phyloP scores from a whole-genome alignment of 2,797 vertebrate species.

The Sebastolobus alascanus region DNA sequence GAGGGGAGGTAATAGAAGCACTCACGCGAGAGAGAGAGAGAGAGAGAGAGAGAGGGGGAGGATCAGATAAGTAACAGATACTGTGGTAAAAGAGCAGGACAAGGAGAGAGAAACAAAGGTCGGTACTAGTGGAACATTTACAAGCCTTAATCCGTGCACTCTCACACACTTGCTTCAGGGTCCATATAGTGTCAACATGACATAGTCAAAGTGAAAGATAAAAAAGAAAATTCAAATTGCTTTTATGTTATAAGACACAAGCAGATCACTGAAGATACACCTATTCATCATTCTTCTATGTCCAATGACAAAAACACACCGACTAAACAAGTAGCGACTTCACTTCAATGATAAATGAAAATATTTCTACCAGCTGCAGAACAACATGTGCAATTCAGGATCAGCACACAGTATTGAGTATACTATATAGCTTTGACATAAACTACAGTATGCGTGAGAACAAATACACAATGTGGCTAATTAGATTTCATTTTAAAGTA shows the following conservation, averaged over 20 bases:
- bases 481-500: neutral
- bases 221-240: neutral
- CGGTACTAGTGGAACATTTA: constrained; percentile 73
- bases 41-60: neutral
- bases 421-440: neutral
- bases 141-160: constrained; percentile 39
- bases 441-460: neutral
- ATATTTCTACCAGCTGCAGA: neutral
- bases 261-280: neutral
- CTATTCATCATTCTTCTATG: neutral
- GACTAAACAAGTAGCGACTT: neutral
- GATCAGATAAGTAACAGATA: neutral
- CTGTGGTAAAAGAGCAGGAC: neutral
- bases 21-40: neutral
- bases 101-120: constrained; percentile 62
- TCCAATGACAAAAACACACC: neutral
- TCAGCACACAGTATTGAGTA: too few species aligned
- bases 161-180: constrained; percentile 38
- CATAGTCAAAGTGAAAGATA: neutral
- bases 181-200: neutral
- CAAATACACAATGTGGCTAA: neutral
- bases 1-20: neutral
- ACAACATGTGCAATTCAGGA: neutral
- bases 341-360: neutral
- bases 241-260: neutral